Evolutionary conservation across 1,140 invertebrate genomes (phyloP).

Genomic region (Drosophila ambigua): DNA sequence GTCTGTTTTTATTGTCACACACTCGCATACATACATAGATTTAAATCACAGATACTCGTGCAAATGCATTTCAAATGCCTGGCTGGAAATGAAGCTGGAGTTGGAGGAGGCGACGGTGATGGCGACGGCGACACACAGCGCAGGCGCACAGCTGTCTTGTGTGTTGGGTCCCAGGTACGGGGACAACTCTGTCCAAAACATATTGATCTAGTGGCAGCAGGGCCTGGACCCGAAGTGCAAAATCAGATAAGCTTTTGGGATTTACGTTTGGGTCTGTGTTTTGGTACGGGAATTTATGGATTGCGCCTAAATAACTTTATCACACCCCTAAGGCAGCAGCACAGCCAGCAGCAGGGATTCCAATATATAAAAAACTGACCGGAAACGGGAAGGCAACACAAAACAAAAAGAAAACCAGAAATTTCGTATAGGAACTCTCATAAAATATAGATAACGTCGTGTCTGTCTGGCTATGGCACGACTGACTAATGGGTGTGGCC

Average conservation of each 20-base stretch:
- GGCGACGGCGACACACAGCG: constrained; percentile 45
- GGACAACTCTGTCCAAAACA: constrained; percentile 43
- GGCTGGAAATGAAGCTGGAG: neutral
- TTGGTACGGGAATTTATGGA: constrained; percentile 74
- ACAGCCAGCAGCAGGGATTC: constrained; percentile 15
- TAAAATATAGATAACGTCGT: constrained; percentile 55
- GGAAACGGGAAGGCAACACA: constrained; percentile 44
- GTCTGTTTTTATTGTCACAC: constrained; percentile 12
- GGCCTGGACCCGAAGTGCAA: constrained; percentile 64
- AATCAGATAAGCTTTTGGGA: constrained; percentile 76
- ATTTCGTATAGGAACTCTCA: constrained; percentile 55
- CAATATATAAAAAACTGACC: constrained; percentile 25
- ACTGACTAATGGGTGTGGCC: constrained; percentile 40
- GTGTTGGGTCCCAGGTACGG: constrained; percentile 49
- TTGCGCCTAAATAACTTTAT: constrained; percentile 83
- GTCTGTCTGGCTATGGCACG: constrained; percentile 16
- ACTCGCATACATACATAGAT: neutral
- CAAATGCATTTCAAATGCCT: constrained; percentile 51
- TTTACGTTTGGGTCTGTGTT: constrained; percentile 46
- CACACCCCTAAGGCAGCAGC: constrained; percentile 50
- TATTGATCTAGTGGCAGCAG: constrained; percentile 71
- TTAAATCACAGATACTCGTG: constrained; percentile 5
- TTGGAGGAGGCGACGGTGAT: neutral
- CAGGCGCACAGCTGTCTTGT: constrained; percentile 74
- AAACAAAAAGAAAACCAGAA: constrained; percentile 23